Conservation (phyloP, 2,888 invertebrate species). For the Dynastes maya region DNA sequence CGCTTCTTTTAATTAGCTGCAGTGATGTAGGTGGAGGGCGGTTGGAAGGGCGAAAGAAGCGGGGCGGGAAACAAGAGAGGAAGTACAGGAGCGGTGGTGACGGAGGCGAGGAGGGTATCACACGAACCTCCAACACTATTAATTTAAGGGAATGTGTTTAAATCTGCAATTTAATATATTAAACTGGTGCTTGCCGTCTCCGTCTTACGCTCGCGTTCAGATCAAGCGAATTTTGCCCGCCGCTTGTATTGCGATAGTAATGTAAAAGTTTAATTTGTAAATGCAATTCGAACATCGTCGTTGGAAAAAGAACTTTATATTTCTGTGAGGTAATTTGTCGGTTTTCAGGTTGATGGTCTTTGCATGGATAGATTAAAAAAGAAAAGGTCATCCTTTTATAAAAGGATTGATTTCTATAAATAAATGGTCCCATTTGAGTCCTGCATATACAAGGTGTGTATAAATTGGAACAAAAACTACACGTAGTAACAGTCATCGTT, state of each 20-base stretch:
- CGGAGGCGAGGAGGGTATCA: slow-evolving; percentile 50
- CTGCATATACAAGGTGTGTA: too few species aligned
- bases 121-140: slow-evolving; percentile 50
- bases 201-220: background rate
- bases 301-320: slow-evolving; percentile 19
- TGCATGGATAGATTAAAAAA: background rate
- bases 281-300: slow-evolving; percentile 32
- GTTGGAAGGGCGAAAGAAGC: slow-evolving; percentile 50
- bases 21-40: slow-evolving; percentile 47
- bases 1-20: slow-evolving; percentile 60
- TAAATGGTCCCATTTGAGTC: too few species aligned
- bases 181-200: slow-evolving; percentile 30
- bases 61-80: slow-evolving; percentile 50
- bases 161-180: slow-evolving; percentile 49
- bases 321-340: slow-evolving; percentile 28
- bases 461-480: too few species aligned
- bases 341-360: background rate
- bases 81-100: slow-evolving; percentile 53
- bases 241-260: slow-evolving; percentile 1
- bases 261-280: slow-evolving; percentile 45
- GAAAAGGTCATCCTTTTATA: background rate
- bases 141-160: slow-evolving; percentile 52
- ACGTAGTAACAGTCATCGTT: too few species aligned
- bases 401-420: too few species aligned
- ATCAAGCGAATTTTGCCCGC: slow-evolving; percentile 15